Base-by-base conservation (phyloP, 2,113 vertebrate species). In the Tautogolabrus adspersus region DNA sequence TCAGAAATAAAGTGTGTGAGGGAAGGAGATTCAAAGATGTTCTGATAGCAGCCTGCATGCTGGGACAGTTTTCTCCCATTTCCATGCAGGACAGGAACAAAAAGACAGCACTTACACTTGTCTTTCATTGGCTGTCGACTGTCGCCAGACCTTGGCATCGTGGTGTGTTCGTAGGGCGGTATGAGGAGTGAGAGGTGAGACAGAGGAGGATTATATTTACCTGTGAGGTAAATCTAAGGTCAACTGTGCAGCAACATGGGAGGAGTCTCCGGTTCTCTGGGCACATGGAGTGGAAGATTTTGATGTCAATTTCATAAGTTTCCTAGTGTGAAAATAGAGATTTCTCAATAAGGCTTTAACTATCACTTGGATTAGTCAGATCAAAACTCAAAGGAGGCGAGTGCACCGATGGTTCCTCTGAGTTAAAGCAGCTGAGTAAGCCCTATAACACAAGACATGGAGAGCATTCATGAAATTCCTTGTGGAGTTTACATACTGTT, bases 161-260 rank as follows among this genome's bases (percentile, higher is more conserved):
- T 37, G 6, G 40, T 57, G 79, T 67, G 76, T 79, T 89, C 58
- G 77, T 75, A 80, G 87, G 86, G 57, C 51, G 46, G 69, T 62
- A 37, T 55, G 85, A 75, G 80, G 82, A 80, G 65, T 42, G 75
- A 78, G 78, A 78, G 82, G 81, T 65, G 82, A 87, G 55, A 62
- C 65, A 47, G 72, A 74, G 82, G 84, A 86, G 87, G 90, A 88
- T 89, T 86, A 88, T 38, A 82, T 87, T 81, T 75, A 87, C 80
- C 79, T 62, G 83, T 8, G 57, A 81, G 91, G 88, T 93, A 83
- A 87, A 85, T 68, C 59, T 69, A 60, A 64, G 91, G 89, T 92
- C 89, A 91, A 85, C 83, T 87, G 74, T 87, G 84, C 88, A 75
- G 51, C 5, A 8, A 75, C 42, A 30, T 79, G 85, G 84, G 85